These are phyloP conservation scores for Callorhinus ursinus DNA, from an alignment of 2,113 vertebrate species.

Conservation along the genomic window DNA sequence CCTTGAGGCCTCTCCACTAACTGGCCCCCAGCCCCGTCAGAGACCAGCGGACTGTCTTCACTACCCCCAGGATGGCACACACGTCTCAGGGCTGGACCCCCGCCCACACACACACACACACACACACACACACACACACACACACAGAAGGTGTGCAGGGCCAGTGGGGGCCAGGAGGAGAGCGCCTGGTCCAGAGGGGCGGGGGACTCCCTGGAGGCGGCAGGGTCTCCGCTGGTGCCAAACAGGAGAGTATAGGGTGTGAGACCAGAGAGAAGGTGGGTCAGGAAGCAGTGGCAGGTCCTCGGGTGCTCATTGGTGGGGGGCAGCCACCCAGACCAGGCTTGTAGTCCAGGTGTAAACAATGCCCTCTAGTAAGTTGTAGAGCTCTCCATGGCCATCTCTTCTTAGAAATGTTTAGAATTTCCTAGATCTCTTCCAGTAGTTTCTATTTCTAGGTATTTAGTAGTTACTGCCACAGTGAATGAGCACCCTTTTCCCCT, in stretches of 20 bases:
- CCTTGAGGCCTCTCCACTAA: not conserved
- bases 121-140: accelerated
- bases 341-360: not conserved
- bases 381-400: not conserved
- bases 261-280: not conserved
- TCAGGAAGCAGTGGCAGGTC: not conserved
- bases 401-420: not conserved
- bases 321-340: not conserved
- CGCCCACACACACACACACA: too few relatives aligned
- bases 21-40: accelerated
- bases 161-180: too few relatives aligned
- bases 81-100: accelerated
- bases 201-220: not conserved
- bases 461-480: not conserved
- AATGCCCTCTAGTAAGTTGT: not conserved
- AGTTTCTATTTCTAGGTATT: not conserved
- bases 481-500: not conserved
- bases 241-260: not conserved
- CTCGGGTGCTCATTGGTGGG: not conserved
- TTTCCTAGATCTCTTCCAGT: not conserved
- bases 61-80: not conserved
- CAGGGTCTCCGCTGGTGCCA: not conserved
- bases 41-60: not conserved
- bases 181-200: too few relatives aligned
- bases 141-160: not conserved